Evolutionary conservation across 2,113 vertebrate genomes (phyloP), one percentile per base, ranked within the genome.

Genomic region (Oxygymnocypris stewartii): DNA sequence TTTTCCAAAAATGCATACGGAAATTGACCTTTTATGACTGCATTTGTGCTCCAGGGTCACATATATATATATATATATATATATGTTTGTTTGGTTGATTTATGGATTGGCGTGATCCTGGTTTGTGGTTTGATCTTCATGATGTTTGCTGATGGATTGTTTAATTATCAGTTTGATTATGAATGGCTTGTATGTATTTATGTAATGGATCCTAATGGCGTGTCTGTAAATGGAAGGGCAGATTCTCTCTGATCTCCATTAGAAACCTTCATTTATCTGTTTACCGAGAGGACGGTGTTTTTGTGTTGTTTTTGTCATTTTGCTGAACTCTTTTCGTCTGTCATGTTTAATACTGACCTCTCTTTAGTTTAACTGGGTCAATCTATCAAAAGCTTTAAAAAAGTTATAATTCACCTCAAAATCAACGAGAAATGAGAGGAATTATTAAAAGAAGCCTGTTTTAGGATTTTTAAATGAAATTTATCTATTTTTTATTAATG

Each of bases 191-290:
- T 54, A 59, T 59, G 35, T 54, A 59, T 81, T 31, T 25, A 13
- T 18, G 79, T 65, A 65, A 81, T 81, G 79, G 37, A 65, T 51
- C 9, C 2, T 57, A 78, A 78, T 78, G 74, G 44, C 16, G 44
- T 77, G 44, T 51, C 25, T 80, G 57, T 63, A 10, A 80, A 77
- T 28, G 28, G 25, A 54, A 78, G 76, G 76, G 44, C 76, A 78
- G 47, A 54, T 78, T 65, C 12, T 81, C 79, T 44, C n/a, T 42
- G 57, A 28, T 25, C 57, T 28, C 13, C 37, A 81, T 25, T 63
- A 63, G 37, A 81, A n/a, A 81, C 37, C 2, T 12, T 35, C 73
- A 49, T 76, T 28, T 25, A 14, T 77, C 12, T 77, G 75, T 77
- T 51, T 31, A 51, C 44, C 4, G 14, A 51, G n/a, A 77, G 75